Percentiles rank a stretch among this genome's conserved stretches.
Conservation (phyloP, 2,113 vertebrate genomes). For the Macroglossus sobrinus region DNA sequence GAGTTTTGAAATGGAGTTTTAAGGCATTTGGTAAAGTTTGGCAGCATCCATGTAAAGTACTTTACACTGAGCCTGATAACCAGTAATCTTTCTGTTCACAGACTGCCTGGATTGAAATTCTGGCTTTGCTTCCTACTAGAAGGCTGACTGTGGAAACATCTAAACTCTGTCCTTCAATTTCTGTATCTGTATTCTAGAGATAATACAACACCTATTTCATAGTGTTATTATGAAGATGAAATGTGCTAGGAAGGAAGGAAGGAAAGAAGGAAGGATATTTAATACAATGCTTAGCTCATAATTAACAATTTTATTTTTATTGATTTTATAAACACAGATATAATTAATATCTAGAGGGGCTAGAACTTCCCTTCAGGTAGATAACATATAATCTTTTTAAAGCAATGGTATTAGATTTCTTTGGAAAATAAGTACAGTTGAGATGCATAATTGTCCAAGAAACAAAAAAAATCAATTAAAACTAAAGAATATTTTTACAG, state of each 20-base stretch:
- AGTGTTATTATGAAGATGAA: not conserved
- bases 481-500: not conserved
- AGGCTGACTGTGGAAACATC: not conserved
- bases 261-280: not conserved
- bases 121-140: not conserved
- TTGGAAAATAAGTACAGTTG: not conserved
- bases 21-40: not conserved
- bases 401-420: not conserved
- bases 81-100: not conserved
- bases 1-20: not conserved
- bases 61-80: not conserved
- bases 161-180: not conserved
- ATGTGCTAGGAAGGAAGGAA: not conserved
- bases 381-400: not conserved
- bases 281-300: not conserved
- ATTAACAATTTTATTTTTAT: conserved; percentile 13
- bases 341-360: not conserved
- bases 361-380: not conserved
- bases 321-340: not conserved
- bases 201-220: not conserved
- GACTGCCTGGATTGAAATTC: not conserved
- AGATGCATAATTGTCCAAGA: not conserved
- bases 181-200: not conserved
- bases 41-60: not conserved
- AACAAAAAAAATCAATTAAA: not conserved